Conservation (phyloP, 2,888 invertebrate genomes). For the Hedychridium roseum region DNA sequence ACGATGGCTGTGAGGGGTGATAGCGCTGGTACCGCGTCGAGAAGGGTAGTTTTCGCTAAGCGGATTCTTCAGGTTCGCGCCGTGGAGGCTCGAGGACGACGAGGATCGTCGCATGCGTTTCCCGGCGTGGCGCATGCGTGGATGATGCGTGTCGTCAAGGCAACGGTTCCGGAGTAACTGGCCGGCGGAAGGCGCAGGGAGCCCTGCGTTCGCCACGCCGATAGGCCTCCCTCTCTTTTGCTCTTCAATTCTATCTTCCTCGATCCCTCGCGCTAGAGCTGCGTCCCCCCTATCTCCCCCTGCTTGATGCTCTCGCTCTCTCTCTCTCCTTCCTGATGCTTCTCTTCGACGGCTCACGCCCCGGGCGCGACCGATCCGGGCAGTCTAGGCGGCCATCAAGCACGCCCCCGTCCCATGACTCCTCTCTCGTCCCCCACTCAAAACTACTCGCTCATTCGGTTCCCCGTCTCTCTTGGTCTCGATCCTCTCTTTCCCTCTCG, state of each 20-base stretch:
- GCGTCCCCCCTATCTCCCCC: not conserved
- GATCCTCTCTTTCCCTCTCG: slow-evolving; percentile 10
- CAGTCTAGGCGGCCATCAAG: slow-evolving; percentile 56
- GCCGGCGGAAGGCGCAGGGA: slow-evolving; percentile 42
- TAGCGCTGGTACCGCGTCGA: too few species aligned
- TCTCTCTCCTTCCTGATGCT: slow-evolving; percentile 11
- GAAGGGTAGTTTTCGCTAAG: too few species aligned
- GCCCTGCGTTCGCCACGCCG: slow-evolving; percentile 25
- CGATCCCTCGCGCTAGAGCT: slow-evolving; percentile 2
- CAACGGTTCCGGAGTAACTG: slow-evolving; percentile 64
- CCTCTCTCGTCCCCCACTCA: slow-evolving; percentile 6
- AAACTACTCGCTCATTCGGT: slow-evolving; percentile 8
- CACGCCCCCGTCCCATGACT: slow-evolving; percentile 39
- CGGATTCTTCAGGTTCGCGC: too few species aligned
- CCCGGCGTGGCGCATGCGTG: slow-evolving; percentile 42
- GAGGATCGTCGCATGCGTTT: slow-evolving; percentile 44
- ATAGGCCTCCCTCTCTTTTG: slow-evolving; percentile 24
- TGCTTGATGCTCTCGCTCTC: slow-evolving; percentile 3
- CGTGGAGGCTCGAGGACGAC: slow-evolving; percentile 23
- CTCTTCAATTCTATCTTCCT: slow-evolving; percentile 9
- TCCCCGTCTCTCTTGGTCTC: slow-evolving; percentile 4
- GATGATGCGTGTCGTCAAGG: slow-evolving; percentile 60
- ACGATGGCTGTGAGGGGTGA: slow-evolving; percentile 2
- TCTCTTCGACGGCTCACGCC: slow-evolving; percentile 50
- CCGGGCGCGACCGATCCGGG: slow-evolving; percentile 56